Evolutionary conservation across 2,797 vertebrate genomes (phyloP).

Genomic region (Aldrovandia affinis): DNA sequence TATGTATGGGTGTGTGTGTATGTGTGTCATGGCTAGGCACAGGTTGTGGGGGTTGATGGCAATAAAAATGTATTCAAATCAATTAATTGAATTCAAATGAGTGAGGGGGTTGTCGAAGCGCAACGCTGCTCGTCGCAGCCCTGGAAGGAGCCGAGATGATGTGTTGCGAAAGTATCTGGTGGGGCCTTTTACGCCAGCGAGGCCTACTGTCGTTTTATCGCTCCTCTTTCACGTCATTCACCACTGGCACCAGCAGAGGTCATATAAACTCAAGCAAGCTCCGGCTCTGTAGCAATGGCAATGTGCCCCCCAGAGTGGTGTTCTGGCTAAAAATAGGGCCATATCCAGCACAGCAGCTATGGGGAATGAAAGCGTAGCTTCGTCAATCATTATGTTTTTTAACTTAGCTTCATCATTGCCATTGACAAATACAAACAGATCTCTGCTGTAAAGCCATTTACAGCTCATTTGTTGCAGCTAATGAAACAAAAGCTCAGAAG

Average conservation of each 20-base stretch:
- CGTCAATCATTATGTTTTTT: not conserved
- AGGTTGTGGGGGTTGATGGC: not conserved
- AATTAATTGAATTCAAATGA: not conserved
- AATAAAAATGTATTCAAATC: not conserved
- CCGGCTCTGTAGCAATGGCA: not conserved
- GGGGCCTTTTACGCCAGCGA: not conserved
- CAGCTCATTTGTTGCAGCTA: not conserved
- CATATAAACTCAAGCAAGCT: conserved; percentile 12
- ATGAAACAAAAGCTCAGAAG: not conserved
- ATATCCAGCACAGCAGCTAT: not conserved
- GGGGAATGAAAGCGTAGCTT: not conserved
- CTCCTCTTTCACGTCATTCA: not conserved
- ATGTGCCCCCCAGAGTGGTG: not conserved
- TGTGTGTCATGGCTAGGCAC: conserved; percentile 44
- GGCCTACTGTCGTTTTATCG: not conserved
- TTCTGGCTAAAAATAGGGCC: not conserved
- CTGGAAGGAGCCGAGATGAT: not conserved
- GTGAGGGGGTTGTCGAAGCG: not conserved
- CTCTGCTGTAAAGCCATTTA: not conserved
- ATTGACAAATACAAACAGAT: not conserved
- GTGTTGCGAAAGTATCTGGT: not conserved
- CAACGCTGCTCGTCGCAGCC: not conserved
- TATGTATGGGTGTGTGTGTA: conserved; percentile 43
- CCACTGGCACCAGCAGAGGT: conserved; percentile 20
- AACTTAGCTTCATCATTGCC: not conserved